Conservation (phyloP, 1,140 invertebrate species). For the Teleopsis dalmanni region DNA sequence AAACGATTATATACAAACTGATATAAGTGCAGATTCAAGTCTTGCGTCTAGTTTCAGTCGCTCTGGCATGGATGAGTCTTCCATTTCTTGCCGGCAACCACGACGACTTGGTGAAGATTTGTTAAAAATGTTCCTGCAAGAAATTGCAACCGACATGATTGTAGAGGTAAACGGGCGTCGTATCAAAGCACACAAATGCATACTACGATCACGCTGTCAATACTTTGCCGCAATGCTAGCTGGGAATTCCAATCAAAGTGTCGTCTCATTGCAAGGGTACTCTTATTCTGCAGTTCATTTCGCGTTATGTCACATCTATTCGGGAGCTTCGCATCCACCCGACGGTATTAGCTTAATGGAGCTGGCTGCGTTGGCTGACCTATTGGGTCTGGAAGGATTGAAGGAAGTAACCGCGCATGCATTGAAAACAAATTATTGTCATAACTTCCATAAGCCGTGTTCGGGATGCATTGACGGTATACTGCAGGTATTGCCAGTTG, state of each 20-base stretch:
- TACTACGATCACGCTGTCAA: slow-evolving; percentile 78
- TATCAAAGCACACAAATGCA: slow-evolving; percentile 83
- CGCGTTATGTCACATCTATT: slow-evolving; percentile 85
- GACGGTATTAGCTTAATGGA: slow-evolving; percentile 78
- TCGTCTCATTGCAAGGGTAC: slow-evolving; percentile 76
- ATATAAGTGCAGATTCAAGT: slow-evolving; percentile 39
- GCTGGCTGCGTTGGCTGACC: slow-evolving; percentile 76
- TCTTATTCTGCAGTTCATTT: slow-evolving; percentile 79
- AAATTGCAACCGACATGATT: slow-evolving; percentile 76
- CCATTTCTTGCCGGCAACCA: slow-evolving; percentile 44
- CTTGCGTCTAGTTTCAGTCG: slow-evolving; percentile 40
- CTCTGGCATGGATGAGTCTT: slow-evolving; percentile 43
- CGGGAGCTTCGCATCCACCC: slow-evolving; percentile 75
- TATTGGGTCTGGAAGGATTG: slow-evolving; percentile 78
- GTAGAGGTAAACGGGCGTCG: slow-evolving; percentile 69
- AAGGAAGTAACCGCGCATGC: slow-evolving; percentile 84
- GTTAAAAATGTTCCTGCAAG: slow-evolving; percentile 80
- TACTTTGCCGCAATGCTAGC: slow-evolving; percentile 86
- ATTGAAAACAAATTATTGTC: slow-evolving; percentile 81
- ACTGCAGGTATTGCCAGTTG: slow-evolving; percentile 72
- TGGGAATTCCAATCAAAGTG: slow-evolving; percentile 72
- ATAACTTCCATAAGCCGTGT: slow-evolving; percentile 65
- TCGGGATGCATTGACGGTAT: slow-evolving; percentile 68
- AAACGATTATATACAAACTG: slow-evolving; percentile 38
- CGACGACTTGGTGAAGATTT: slow-evolving; percentile 72